phyloP scores from a whole-genome alignment of 2,113 vertebrate genomes.

The Mastomys natalensis region DNA sequence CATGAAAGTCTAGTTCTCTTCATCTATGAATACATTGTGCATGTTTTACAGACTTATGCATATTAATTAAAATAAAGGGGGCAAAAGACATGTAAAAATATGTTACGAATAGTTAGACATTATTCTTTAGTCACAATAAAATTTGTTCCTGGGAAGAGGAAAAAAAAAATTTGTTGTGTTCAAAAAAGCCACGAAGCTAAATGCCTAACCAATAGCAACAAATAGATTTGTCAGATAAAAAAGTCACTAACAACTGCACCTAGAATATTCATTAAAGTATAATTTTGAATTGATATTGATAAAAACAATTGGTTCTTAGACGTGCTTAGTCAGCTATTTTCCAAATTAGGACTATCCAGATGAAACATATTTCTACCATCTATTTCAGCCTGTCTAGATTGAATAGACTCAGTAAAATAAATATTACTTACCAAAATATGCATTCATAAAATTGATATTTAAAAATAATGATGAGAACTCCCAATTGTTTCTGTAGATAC shows the following conservation, averaged over 20 bases:
- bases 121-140: neutral
- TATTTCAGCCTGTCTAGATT: neutral
- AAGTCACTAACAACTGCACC: neutral
- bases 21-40: neutral
- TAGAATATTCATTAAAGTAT: neutral
- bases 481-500: neutral
- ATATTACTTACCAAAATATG: neutral
- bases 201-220: neutral
- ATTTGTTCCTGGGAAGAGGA: slow-evolving; percentile 1
- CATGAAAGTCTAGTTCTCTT: neutral
- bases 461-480: neutral
- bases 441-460: neutral
- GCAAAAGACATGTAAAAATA: neutral
- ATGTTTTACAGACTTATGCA: neutral
- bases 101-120: neutral
- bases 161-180: neutral
- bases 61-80: slow-evolving; percentile 7
- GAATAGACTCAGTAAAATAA: neutral
- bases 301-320: neutral
- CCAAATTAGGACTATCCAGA: neutral
- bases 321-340: neutral
- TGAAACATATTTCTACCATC: slow-evolving; percentile 6
- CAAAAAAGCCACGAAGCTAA: neutral
- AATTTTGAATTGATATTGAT: neutral
- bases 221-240: neutral